These are phyloP conservation scores for Dipodomys stephensi DNA, from an alignment of 2,113 vertebrate genomes.

Conservation along the genomic window DNA sequence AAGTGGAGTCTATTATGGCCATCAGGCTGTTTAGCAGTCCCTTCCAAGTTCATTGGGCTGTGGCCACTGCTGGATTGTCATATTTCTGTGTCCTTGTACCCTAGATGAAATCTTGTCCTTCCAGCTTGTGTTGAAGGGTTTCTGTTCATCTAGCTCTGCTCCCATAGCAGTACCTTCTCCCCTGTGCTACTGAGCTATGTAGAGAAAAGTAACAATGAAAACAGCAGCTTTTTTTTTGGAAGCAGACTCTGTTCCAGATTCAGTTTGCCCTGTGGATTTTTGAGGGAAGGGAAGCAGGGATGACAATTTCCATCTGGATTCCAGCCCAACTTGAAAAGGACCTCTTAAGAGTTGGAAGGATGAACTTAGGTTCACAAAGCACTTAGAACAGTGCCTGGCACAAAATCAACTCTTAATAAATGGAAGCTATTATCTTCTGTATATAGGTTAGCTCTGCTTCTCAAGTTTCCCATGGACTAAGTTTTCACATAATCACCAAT, in stretches of 20 bases:
- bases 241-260: neutral
- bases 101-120: neutral
- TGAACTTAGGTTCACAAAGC: slow-evolving; percentile 21
- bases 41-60: neutral
- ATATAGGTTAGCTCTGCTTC: slow-evolving; percentile 37
- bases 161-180: neutral
- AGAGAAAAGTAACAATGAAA: neutral
- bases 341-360: neutral
- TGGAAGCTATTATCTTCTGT: slow-evolving; percentile 38
- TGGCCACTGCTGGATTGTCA: neutral
- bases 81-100: neutral
- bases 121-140: neutral
- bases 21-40: too few relatives aligned
- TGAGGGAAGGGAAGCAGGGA: neutral
- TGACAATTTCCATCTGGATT: neutral
- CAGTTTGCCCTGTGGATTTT: neutral
- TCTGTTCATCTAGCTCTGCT: neutral
- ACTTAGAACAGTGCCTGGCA: slow-evolving; percentile 41
- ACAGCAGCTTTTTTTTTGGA: neutral
- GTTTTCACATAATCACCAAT: neutral
- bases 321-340: neutral
- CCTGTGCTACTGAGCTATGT: neutral
- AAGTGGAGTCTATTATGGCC: rapidly evolving
- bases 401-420: slow-evolving; percentile 48
- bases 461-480: neutral